Base-by-base conservation (phyloP, 2,113 vertebrate genomes). In the Cariama cristata region DNA sequence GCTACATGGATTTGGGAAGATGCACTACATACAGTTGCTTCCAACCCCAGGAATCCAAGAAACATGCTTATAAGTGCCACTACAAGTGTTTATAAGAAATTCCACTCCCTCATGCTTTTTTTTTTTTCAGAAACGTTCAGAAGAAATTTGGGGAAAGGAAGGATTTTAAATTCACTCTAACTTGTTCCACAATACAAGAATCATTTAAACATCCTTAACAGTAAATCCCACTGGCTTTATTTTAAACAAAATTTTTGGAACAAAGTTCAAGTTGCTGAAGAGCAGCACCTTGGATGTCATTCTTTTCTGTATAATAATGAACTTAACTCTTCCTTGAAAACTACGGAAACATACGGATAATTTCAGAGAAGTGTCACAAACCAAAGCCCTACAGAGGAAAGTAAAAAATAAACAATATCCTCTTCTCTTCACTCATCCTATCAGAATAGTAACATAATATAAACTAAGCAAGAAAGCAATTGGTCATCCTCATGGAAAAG, bases 381-480 rank as follows among this genome's bases (percentile, higher is more conserved):
- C 53, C 19, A 92, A 59, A 95, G 20, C 38, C 67, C 53, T 73
- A 42, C 24, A 79, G 74, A 86, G 45, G 55, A 79, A 94, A 96
- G 83, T 49, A 86, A 91, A 93, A 93, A 93, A 82, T 73, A 95
- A 94, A 85, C 77, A 85, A 38, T 73, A 56, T 60, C 62, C 40
- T 87, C 71, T 81, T 79, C 75, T 64, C 66, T 87, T 84, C 55
- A 26, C 66, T 96, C 56, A 82, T 45, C 40, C 58, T 20, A 55
- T 92, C 76, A 93, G 74, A 83, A 94, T 44, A 90, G 81, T 24
- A 95, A 88, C 47, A 79, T 62, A 93, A 76, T n/a, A 91, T 86
- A 86, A 97, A 82, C 90, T 60, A 68, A 85, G 30, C 55, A 84
- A 64, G 22, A 79, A 20, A 27, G 9, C 19, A 93, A 86, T 55